A percentile compares a stretch with the other conserved stretches of the same genome.
Conservation (phyloP, 2,888 invertebrate genomes). For the Lithophane leautieri region DNA sequence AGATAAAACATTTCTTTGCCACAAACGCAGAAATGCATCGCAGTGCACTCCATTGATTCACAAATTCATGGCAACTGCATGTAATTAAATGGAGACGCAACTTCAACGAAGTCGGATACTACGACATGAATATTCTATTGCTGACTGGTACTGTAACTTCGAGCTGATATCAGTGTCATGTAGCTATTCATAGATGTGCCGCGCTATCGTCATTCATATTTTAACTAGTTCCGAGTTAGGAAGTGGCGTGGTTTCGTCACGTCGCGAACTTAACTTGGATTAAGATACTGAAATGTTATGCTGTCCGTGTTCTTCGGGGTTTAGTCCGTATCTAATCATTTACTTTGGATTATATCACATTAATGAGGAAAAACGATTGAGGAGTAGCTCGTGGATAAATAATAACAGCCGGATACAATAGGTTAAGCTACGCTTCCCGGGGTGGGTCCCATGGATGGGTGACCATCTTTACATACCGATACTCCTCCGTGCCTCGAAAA, state of each 20-base stretch:
- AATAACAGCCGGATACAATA: too few species aligned
- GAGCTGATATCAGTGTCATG: conserved; percentile 65
- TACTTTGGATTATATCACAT: not conserved
- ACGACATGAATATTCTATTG: conserved; percentile 82
- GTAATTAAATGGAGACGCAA: conserved; percentile 71
- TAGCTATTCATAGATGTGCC: conserved; percentile 54
- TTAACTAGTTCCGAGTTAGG: conserved; percentile 50
- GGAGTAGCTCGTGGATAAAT: too few species aligned
- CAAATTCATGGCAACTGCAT: conserved; percentile 47
- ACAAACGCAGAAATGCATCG: not conserved
- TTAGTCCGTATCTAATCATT: conserved; percentile 31
- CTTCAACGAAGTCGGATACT: conserved; percentile 72
- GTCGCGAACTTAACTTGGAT: conserved; percentile 39
- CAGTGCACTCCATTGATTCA: conserved; percentile 34
- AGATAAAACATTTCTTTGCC: not conserved
- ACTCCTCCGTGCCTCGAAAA: too few species aligned
- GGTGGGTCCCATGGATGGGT: too few species aligned
- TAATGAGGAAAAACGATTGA: not conserved
- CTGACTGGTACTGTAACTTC: conserved; percentile 63
- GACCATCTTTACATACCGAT: too few species aligned
- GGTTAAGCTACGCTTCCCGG: too few species aligned
- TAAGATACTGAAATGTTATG: conserved; percentile 45
- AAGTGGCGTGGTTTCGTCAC: conserved; percentile 35
- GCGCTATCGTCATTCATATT: conserved; percentile 54
- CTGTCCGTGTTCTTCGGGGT: conserved; percentile 2